These are phyloP conservation scores for Panthera tigris DNA, from an alignment of 2,113 vertebrate species.

Conservation along the genomic window DNA sequence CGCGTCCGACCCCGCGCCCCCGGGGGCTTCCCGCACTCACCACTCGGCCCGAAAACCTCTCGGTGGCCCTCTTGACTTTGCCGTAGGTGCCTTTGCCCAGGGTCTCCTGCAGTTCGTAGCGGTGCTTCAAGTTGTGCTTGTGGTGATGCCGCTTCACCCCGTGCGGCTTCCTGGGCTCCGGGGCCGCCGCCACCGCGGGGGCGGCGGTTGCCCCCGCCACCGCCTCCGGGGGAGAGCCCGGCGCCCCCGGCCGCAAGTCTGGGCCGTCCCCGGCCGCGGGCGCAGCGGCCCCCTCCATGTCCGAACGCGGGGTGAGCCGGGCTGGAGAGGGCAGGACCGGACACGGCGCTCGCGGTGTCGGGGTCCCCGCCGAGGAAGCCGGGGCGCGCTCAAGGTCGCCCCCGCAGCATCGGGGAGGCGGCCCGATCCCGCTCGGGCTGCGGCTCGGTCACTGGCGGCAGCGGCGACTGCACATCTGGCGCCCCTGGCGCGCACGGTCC, in stretches of 20 bases:
- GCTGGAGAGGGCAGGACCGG: slow-evolving; percentile 25
- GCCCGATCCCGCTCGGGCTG: slow-evolving; percentile 36
- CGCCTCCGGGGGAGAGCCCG: slow-evolving; percentile 49
- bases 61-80: slow-evolving; percentile 98
- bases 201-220: slow-evolving; percentile 59
- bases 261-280: slow-evolving; percentile 53
- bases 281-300: slow-evolving; percentile 77
- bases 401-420: slow-evolving; percentile 53
- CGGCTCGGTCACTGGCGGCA: slow-evolving; percentile 62
- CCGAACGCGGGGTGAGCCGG: slow-evolving; percentile 30
- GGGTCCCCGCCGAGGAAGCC: slow-evolving; percentile 39
- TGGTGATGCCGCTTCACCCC: slow-evolving; percentile 97
- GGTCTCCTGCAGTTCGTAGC: slow-evolving; percentile 98
- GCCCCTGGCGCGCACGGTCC: slow-evolving; percentile 61
- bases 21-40: slow-evolving; percentile 83
- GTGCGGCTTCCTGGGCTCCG: slow-evolving; percentile 83
- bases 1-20: background rate
- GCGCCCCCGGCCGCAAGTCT: slow-evolving; percentile 25
- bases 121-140: slow-evolving; percentile 99
- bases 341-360: background rate
- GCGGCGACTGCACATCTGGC: slow-evolving; percentile 67
- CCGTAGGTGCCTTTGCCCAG: slow-evolving; percentile 98
- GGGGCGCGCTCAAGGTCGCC: slow-evolving; percentile 53
- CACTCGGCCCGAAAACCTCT: slow-evolving; percentile 96
- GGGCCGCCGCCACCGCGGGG: background rate